Base-by-base conservation (phyloP, 2,113 vertebrate species). In the Orycteropus afer region DNA sequence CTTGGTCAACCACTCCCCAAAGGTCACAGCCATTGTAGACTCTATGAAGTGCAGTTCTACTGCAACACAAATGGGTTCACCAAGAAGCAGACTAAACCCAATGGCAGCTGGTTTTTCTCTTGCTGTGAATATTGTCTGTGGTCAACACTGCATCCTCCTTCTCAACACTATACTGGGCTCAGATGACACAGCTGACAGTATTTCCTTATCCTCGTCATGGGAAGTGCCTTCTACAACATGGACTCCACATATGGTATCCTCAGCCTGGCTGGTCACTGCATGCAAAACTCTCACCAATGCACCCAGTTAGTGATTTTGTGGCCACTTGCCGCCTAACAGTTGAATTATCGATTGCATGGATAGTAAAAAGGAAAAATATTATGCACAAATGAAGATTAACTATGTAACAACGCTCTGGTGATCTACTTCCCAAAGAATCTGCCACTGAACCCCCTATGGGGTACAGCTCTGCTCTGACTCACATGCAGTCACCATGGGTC, bases 131-230 rank as follows among this genome's bases (percentile, higher is more conserved):
- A n/a, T 3, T 61, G 3, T 49, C 45, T 37, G 4, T 0, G 37
- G 20, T 7, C 59, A 2, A 27, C 4, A 1, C 40, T 42, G 20
- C 4, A 59, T 7, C 59, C 29, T 40, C 17, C 2, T n/a, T 8
- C 37, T 29, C 32, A 57, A 12, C 37, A 55, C 40, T 27, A 3
- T 53, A 15, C 12, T 17, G 71, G 45, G 1, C 63, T 40, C 20
- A 0, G 59, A 13, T 3, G 42, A 9, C 4, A 0, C 40, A 4
- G 27, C 5, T 5, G 37, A 40, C 2, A 10, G 2, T 0, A 18
- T 29, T 7, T 0, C 4, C 0, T 74, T 29, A 7, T 51, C 14
- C 61, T 18, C 40, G 22, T 4, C 9, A 40, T 25, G 1, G 0
- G 27, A 40, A 34, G 42, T 3, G 69, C 42, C 27, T 23, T 22